Base-by-base conservation (phyloP, 2,888 invertebrate species). In the Parnassius mnemosyne region DNA sequence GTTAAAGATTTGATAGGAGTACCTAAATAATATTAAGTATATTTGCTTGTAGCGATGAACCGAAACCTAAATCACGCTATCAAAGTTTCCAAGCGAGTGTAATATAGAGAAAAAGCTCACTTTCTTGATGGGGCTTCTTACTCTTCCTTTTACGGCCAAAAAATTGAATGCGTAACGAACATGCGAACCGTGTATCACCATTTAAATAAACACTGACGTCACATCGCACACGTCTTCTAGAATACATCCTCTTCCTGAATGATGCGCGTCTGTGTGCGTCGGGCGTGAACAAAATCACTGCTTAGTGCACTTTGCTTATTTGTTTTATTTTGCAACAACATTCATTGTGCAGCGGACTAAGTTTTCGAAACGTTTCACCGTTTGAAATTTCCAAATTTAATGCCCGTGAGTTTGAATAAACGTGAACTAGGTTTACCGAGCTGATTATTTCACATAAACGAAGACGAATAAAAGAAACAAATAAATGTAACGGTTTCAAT, bases 241-340 rank as follows among this genome's bases (percentile, higher is more conserved):
- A 68, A 66, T 60, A 67, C 64, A 60, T 61, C 66, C 64, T 63
- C 61, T 63, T 43, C 60, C 63, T 55, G 53, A 55, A 61, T 56
- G 51, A 10, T 11, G 20, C 53, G 53, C 65, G 69, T 64, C 53
- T 65, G 68, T 71, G 65, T 70, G 71, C 67, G 67, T 61, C 60
- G 60, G 66, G 66, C 70, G 69, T 69, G 66, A 69, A 72, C 71
- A 72, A 71, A 69, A 71, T 70, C 66, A 69, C 67, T 71, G 72
- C 71, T 74, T 72, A 71, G 68, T 66, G 68, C 69, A 64, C 71
- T 66, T 68, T 68, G 69, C 71, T 71, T 69, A 70, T 69, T 71
- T 68, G 65, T 66, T 72, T 69, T 73, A 71, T 70, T 71, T 60
- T 68, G 68, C 68, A 67, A 69, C 71, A 68, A 69, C 71, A 71